A percentile compares a stretch with the other conserved stretches of the same genome.
Conservation (phyloP, 1,140 invertebrate species). For the Macrostomum lignano region DNA sequence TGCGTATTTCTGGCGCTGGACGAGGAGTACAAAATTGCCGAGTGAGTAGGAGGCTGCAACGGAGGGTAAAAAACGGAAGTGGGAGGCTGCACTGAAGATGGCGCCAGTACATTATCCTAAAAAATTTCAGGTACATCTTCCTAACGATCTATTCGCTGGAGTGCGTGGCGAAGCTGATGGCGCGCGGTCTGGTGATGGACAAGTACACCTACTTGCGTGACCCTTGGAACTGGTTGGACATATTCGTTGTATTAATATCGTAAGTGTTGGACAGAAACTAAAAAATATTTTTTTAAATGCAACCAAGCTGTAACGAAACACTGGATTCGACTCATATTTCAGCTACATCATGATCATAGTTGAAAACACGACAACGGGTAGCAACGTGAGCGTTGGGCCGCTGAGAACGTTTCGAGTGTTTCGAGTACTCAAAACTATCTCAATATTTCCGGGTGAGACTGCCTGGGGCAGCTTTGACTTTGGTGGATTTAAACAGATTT, state of each 20-base stretch:
- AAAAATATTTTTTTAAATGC: slow-evolving; percentile 2
- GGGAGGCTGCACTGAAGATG: background rate
- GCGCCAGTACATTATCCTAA: slow-evolving; percentile 6
- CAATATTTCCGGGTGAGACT: slow-evolving; percentile 80
- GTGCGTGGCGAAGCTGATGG: slow-evolving; percentile 73
- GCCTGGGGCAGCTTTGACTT: too few relatives aligned
- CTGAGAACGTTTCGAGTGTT: slow-evolving; percentile 69
- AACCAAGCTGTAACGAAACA: slow-evolving; percentile 3
- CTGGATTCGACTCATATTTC: slow-evolving; percentile 9
- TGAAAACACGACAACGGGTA: slow-evolving; percentile 28
- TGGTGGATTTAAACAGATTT: too few relatives aligned
- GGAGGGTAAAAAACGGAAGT: background rate
- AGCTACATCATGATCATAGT: slow-evolving; percentile 36
- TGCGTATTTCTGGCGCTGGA: slow-evolving; percentile 84
- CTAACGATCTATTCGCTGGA: slow-evolving; percentile 72
- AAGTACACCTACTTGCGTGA: slow-evolving; percentile 80
- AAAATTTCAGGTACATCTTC: slow-evolving; percentile 63
- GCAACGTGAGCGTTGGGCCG: slow-evolving; percentile 43
- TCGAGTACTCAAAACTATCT: slow-evolving; percentile 71
- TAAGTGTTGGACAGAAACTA: background rate
- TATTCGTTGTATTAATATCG: slow-evolving; percentile 40
- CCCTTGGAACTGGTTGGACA: slow-evolving; percentile 88
- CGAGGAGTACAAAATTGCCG: slow-evolving; percentile 60
- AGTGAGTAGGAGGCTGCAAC: slow-evolving; percentile 43
- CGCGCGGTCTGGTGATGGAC: slow-evolving; percentile 72